Evolutionary conservation across 2,888 invertebrate genomes (phyloP), one percentile per base, ranked within the genome.

Genomic region (Drosophila cracens): DNA sequence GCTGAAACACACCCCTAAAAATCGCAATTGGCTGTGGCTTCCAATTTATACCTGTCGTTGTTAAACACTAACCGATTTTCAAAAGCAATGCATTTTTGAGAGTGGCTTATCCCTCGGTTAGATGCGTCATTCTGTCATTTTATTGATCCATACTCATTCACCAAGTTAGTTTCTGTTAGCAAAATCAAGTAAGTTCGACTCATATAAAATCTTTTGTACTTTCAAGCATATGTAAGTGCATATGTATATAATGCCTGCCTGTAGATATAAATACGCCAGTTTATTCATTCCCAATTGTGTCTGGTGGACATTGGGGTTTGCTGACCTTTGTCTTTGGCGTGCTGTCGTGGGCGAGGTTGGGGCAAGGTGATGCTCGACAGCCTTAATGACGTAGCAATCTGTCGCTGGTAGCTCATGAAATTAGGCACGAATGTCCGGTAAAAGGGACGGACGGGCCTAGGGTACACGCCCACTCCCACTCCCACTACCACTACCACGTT

Each of bases 331-430:
- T 68, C 68, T 51, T 58, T 54, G 27, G 48, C 31, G 38, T 34
- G 38, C 54, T 51, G 43, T 57, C 36, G 40, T 33, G 11, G 40
- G 2, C 25, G 16, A 25, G 46, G 16, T 46, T 25, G 46, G 46
- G 27, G 43, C 33, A 53, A 52, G 56, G 43, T 68, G 51, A 49
- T 25, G 46, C 31, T 57, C 11, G 33, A 52, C 49, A 71, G 68
- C 66, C 73, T 71, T 85, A 86, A 87, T 85, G 87, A 85, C 82
- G 75, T 75, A 69, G 82, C 86, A 82, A 86, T 86, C 87, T 86
- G 85, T 83, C 85, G 77, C 70, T 67, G 85, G 67, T 73, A 78
- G 83, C 86, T 85, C 85, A 86, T 85, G 86, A 87, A 87, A 87
- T 87, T 86, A 86, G 86, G 78, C 83, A 76, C 74, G 65, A 83